Percentiles rank a stretch among this genome's conserved stretches.
These are phyloP conservation scores for Himalopsyche phryganea DNA, from an alignment of 1,140 invertebrate species.

Conservation along the genomic window DNA sequence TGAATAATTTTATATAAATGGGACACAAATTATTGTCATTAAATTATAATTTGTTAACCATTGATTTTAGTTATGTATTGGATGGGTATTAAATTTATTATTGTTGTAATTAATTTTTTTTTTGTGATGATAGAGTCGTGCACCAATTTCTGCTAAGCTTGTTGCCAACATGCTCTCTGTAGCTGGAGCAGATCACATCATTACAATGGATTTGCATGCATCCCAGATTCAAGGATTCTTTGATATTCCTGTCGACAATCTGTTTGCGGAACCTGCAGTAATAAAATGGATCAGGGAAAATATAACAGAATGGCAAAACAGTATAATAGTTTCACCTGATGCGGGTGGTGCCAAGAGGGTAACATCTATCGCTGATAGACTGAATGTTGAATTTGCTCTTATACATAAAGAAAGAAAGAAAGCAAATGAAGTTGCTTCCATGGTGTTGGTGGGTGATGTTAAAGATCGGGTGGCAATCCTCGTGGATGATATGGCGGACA, in stretches of 20 bases:
- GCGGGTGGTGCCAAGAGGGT: slow-evolving; percentile 93
- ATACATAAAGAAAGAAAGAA: slow-evolving; percentile 99
- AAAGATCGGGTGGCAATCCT: slow-evolving; percentile 95
- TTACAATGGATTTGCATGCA: slow-evolving; percentile 99
- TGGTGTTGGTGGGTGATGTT: slow-evolving; percentile 98
- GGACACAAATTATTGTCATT: too few relatives aligned
- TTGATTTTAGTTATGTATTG: too few relatives aligned
- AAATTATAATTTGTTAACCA: too few relatives aligned
- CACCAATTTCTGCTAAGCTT: slow-evolving; percentile 97
- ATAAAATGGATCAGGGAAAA: slow-evolving; percentile 99
- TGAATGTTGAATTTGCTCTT: slow-evolving; percentile 98
- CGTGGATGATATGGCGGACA: slow-evolving; percentile 99
- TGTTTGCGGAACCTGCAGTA: slow-evolving; percentile 99
- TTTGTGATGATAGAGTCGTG: too few relatives aligned
- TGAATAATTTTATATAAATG: too few relatives aligned
- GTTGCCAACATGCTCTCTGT: slow-evolving; percentile 99
- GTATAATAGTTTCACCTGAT: slow-evolving; percentile 98
- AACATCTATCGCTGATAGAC: slow-evolving; percentile 71
- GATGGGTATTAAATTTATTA: too few relatives aligned
- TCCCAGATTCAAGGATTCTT: slow-evolving; percentile 89
- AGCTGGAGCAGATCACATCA: slow-evolving; percentile 98
- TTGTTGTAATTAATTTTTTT: too few relatives aligned
- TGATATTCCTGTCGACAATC: slow-evolving; percentile 73
- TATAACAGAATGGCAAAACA: slow-evolving; percentile 95
- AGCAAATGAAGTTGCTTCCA: slow-evolving; percentile 96